Base-by-base conservation (phyloP, 2,797 vertebrate species). In the Liparis tanakae region DNA sequence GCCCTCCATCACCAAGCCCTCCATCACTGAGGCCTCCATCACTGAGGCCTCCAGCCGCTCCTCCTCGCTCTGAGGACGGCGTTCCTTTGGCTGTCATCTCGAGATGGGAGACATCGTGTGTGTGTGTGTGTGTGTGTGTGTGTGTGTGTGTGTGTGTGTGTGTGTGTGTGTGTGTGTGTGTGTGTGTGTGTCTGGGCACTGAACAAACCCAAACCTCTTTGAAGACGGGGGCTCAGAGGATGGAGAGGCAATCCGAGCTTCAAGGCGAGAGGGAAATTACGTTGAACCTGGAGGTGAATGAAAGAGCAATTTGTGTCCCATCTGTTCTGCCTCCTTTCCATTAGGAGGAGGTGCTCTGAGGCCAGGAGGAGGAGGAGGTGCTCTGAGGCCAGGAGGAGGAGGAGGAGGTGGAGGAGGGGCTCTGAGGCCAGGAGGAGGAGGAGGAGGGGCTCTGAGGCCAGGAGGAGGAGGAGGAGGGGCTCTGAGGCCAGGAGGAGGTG, bases 231-330 rank as follows among this genome's bases (percentile, higher is more conserved):
- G 92, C 94, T 94, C 93, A 93, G 93, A 94, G 94, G 93, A 91
- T 93, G 93, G 92, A 90, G 87, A 94, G 93, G 91, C 93, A 93
- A 94, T 94, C 92, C 84, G 88, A 93, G 92, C 92, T 94, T 94
- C 93, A 95, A 90, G 89, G 91, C 65, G 90, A 92, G 84, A 85
- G 90, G 92, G 93, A 95, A 94, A 95, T 94, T 93, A 93, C 93
- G 91, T 94, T 93, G 92, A 94, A 94, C 93, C 92, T 93, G 89
- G 91, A 94, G 92, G 94, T 94, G 91, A 93, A 94, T 93, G 92
- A 93, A 94, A 93, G 92, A 91, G 93, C 93, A 94, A 94, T 94
- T 94, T 95, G 92, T 94, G 93, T 93, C 93, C 94, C 94, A 94
- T 95, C 94, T 95, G 94, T 93, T 94, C 93, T 91, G 92, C 91